Base-by-base conservation (phyloP, 2,888 invertebrate genomes). In the Eupithecia insigniata region DNA sequence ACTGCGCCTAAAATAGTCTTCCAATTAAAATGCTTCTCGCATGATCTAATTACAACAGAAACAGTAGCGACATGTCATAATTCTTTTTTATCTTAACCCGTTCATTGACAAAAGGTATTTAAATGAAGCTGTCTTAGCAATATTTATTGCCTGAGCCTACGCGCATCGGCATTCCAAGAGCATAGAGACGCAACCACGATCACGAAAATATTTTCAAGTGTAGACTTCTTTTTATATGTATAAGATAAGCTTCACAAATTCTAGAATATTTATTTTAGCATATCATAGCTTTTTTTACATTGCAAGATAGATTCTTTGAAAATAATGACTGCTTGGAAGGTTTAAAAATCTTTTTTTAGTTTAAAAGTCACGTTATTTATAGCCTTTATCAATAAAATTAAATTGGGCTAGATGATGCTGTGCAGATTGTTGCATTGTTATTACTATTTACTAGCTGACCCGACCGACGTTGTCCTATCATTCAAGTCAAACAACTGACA, bases 71-170 rank as follows among this genome's bases (percentile, higher is more conserved):
- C 87, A 82, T 79, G 86, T 89, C 89, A 93, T 94, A 92, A 91
- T 83, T 94, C 93, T 94, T 93, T 93, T 94, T 93, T 92, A 92
- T 93, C 89, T 90, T 90, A 94, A 93, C 94, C 93, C 94, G 92
- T 93, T 92, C 91, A 91, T 92, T 92, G 94, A 93, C 94, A 94
- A 94, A 94, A 94, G 94, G 92, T 92, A 94, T 94, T 94, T 93
- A 93, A 94, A 94, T 94, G 86, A 93, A 94, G 89, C 93, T 94
- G 94, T 93, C 94, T 85, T 79, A 85, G 84, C 88, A 80, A 93
- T 93, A 93, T 94, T 93, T 92, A 93, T 90, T 92, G 93, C 90
- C 84, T 78, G 69, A 70, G 81, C 83, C 84, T 85, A 81, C 75
- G 80, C 34, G n/a, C 74, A 76, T 83, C 83, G 86, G 88, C 89